Evolutionary conservation across 2,113 vertebrate genomes (phyloP), one percentile per base, ranked within the genome.

Genomic region (Salminus brasiliensis): DNA sequence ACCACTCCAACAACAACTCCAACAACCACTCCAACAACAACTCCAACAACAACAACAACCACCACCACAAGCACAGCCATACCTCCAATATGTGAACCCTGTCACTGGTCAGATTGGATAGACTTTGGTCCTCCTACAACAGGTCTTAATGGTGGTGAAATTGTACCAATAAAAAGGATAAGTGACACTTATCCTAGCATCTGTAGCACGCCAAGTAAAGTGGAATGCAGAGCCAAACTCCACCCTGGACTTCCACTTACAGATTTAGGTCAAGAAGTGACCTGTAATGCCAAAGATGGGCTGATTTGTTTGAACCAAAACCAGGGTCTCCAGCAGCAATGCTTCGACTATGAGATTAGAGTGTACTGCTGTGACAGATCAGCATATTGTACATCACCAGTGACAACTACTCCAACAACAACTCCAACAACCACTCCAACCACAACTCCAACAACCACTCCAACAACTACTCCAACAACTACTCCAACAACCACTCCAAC

Each of bases 221-320:
- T 88, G 0, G 32, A 85, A 39, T 87, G 86, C 16, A 79, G 77
- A 70, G 76, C 86, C 34, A 73, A 62, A 63, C 25, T 29, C 13
- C 84, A 77, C n/a, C 85, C 84, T 75, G 5, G 2, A 5, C 1
- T 12, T 1, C 9, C 60, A 0, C 25, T 85, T 0, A 76, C 79
- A 34, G 7, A 84, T 13, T 0, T 93, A n/a, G 88, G 87, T 0
- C 91, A 93, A 79, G 47, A 0, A 49, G 78, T 89, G 0, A 83
- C 23, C 1, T 0, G 89, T 11, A 71, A 90, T 0, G 47, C 71
- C 34, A 0, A 70, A 27, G 71, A 79, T 11, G 88, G 88, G 32
- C 70, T 88, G 0, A 75, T 88, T 27, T 92, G 92, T 68, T 21
- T 53, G 16, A 93, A 92, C 49, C 18, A 75, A 0, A 83, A 91